Conservation (phyloP, 2,797 vertebrate genomes). For the Sitta carolinensis region DNA sequence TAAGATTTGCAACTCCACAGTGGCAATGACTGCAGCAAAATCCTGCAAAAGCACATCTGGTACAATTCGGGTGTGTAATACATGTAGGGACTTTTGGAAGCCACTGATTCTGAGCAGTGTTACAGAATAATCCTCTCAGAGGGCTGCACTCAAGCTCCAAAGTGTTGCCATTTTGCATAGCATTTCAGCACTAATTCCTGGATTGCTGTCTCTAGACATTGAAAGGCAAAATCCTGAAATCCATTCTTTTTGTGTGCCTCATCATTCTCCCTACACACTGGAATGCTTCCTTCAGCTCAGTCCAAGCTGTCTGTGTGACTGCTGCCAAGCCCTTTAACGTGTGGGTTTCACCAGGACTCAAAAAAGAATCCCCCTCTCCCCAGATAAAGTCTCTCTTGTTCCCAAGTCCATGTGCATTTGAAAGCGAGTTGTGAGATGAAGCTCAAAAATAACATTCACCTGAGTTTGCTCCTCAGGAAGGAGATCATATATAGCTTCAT, state of each 20-base stretch:
- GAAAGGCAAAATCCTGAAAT: neutral
- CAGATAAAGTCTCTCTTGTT: neutral
- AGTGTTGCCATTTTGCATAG: neutral
- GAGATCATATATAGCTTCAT: constrained; percentile 94
- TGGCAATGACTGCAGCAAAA: neutral
- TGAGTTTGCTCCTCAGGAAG: constrained; percentile 95
- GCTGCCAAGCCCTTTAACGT: neutral
- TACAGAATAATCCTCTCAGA: neutral
- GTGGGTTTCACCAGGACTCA: neutral
- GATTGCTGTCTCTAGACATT: neutral
- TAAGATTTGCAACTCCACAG: neutral
- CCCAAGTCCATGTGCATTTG: neutral
- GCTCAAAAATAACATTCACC: constrained; percentile 71
- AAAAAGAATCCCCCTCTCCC: neutral
- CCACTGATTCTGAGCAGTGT: neutral
- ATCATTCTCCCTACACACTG: neutral
- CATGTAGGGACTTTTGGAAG: neutral
- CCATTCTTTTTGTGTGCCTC: neutral
- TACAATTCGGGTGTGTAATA: neutral
- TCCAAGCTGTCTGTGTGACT: neutral
- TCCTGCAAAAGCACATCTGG: neutral
- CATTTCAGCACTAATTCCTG: neutral
- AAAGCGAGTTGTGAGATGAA: neutral
- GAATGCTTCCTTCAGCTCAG: neutral
- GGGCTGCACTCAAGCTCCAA: neutral